Conservation (phyloP, 1,140 invertebrate genomes). For the Bombus vancouverensis region DNA sequence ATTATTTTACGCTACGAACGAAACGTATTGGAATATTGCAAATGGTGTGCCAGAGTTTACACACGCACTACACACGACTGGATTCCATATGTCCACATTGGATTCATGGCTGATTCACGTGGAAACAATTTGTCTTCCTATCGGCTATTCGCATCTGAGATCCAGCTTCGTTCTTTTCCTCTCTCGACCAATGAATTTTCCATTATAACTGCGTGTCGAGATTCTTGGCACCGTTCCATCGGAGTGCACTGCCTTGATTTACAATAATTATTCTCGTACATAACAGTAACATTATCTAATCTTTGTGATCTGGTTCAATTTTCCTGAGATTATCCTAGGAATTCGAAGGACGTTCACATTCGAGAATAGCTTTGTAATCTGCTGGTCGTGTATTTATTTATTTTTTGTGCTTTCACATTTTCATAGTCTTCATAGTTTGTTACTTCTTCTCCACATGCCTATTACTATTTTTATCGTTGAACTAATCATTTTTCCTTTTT, state of each 20-base stretch:
- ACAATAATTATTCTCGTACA: neutral
- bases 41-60: neutral
- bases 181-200: neutral
- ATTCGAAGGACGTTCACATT: neutral
- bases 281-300: neutral
- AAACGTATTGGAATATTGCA: neutral
- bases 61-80: neutral
- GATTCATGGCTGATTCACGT: conserved; percentile 13
- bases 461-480: neutral
- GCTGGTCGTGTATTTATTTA: neutral
- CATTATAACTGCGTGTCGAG: neutral
- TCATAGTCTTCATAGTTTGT: neutral
- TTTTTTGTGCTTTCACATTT: neutral
- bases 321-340: neutral
- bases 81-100: conserved; percentile 6
- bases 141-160: conserved; percentile 1
- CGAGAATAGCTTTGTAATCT: neutral
- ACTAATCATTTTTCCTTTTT: no score
- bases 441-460: rapidly evolving
- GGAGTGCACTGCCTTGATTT: neutral
- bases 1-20: neutral
- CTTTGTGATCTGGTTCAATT: neutral
- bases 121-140: conserved; percentile 24
- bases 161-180: conserved; percentile 2
- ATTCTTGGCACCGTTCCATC: neutral